These are phyloP conservation scores for Caenorhabditis latens DNA, from an alignment of 1,140 invertebrate genomes.

Conservation along the genomic window DNA sequence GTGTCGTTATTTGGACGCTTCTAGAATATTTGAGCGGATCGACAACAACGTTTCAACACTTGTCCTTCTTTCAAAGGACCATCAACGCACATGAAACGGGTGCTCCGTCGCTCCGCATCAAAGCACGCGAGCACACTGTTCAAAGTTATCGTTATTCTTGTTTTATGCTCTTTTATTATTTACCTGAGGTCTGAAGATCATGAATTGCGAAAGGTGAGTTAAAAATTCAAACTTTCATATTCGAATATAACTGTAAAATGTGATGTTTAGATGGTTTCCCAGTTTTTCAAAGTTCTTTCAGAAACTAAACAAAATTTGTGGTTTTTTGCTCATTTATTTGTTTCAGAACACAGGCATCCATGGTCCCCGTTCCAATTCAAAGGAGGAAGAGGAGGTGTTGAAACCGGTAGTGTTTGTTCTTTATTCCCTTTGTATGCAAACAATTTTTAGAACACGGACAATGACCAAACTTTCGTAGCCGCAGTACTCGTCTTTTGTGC, in stretches of 20 bases:
- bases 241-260: not conserved
- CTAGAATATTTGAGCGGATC: slow-evolving; percentile 53
- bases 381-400: not conserved
- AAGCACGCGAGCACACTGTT: slow-evolving; percentile 50
- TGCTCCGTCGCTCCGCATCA: slow-evolving; percentile 45
- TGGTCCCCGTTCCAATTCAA: not conserved
- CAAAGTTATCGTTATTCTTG: slow-evolving; percentile 20
- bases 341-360: slow-evolving; percentile 10
- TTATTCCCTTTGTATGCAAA: not conserved
- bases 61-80: slow-evolving; percentile 45
- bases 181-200: slow-evolving; percentile 16
- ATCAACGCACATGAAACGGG: slow-evolving; percentile 45
- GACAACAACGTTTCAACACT: slow-evolving; percentile 42
- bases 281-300: too few species aligned
- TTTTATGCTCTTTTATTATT: slow-evolving; percentile 40
- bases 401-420: not conserved
- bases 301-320: too few species aligned
- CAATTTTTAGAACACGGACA: not conserved
- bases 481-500: slow-evolving; percentile 79
- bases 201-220: slow-evolving; percentile 29
- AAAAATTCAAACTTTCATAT: not conserved
- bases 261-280: too few species aligned
- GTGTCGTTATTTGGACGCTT: slow-evolving; percentile 51
- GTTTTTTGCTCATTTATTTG: too few species aligned
- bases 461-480: slow-evolving; percentile 11